Evolutionary conservation across 1,140 invertebrate genomes (phyloP).

Genomic region (Scaptomyza pallida): DNA sequence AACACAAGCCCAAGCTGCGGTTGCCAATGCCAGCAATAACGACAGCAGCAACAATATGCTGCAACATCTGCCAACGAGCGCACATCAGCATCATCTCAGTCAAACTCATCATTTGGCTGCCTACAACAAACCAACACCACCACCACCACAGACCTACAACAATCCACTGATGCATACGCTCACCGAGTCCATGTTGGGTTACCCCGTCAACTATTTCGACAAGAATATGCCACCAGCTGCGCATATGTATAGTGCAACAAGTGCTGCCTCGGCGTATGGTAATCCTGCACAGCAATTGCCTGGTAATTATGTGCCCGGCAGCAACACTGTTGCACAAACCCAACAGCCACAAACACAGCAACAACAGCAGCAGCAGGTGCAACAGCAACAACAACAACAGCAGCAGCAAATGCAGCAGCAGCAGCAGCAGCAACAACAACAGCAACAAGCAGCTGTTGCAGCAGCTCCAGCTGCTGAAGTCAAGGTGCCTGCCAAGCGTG

Average conservation of each 20-base stretch:
- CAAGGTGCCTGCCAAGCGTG: slow-evolving; percentile 76
- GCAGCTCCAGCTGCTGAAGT: slow-evolving; percentile 50
- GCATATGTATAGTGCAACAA: slow-evolving; percentile 75
- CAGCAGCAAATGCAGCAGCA: slow-evolving; percentile 1
- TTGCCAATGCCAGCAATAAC: slow-evolving; percentile 10
- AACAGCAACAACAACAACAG: slow-evolving; percentile 2
- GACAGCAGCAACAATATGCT: slow-evolving; percentile 58
- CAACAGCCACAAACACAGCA: slow-evolving; percentile 36
- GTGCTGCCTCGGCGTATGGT: slow-evolving; percentile 58
- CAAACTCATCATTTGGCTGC: slow-evolving; percentile 76
- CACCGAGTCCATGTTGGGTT: slow-evolving; percentile 65
- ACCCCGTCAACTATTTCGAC: slow-evolving; percentile 75
- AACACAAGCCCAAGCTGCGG: slow-evolving; percentile 32
- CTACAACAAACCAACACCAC: slow-evolving; percentile 75
- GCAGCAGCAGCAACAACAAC: slow-evolving; percentile 16
- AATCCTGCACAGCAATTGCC: slow-evolving; percentile 77
- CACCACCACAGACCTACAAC: slow-evolving; percentile 76
- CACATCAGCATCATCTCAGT: slow-evolving; percentile 73
- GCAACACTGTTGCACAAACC: slow-evolving; percentile 46
- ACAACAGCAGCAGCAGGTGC: slow-evolving; percentile 13
- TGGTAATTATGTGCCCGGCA: slow-evolving; percentile 69
- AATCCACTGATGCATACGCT: slow-evolving; percentile 73
- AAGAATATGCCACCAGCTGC: slow-evolving; percentile 80
- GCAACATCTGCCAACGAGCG: slow-evolving; percentile 48
- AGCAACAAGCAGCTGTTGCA: slow-evolving; percentile 14